Percentiles rank a stretch among this genome's conserved stretches.
Conservation (phyloP, 2,888 invertebrate species). For the Caenorhabditis drosophilae region DNA sequence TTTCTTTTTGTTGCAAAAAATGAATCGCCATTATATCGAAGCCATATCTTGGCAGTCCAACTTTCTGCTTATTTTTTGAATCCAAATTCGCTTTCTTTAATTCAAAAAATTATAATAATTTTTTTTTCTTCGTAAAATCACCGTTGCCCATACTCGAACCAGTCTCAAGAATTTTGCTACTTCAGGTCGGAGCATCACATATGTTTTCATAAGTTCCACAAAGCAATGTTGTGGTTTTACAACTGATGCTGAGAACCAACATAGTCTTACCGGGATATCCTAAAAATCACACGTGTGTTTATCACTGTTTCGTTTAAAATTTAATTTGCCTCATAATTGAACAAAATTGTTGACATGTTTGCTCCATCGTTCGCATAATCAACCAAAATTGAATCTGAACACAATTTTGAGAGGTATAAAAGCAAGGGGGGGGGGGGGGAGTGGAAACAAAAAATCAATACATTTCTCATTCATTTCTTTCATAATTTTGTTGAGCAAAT, state of each 20-base stretch:
- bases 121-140: conserved; percentile 47
- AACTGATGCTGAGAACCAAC: conserved; percentile 8
- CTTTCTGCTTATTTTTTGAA: conserved; percentile 71
- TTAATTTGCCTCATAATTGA: conserved; percentile 8
- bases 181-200: conserved; percentile 13
- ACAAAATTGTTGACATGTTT: conserved; percentile 3
- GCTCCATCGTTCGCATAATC: conserved; percentile 11
- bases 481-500: too few species aligned
- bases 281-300: too few species aligned
- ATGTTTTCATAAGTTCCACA: conserved; percentile 17
- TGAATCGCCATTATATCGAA: conserved; percentile 73
- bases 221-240: conserved; percentile 5
- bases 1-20: conserved; percentile 72
- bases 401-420: too few species aligned
- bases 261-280: conserved; percentile 9
- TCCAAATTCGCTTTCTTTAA: conserved; percentile 13
- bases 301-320: too few species aligned
- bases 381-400: conserved; percentile 5
- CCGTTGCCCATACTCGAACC: conserved; percentile 71
- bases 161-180: conserved; percentile 65
- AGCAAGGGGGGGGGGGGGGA: too few species aligned
- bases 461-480: conserved; percentile 6
- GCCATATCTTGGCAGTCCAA: conserved; percentile 72
- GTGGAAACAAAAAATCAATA: too few species aligned
- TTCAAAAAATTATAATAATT: not conserved